Conservation (phyloP, 2,113 vertebrate genomes). For the Poecilia latipinna region DNA sequence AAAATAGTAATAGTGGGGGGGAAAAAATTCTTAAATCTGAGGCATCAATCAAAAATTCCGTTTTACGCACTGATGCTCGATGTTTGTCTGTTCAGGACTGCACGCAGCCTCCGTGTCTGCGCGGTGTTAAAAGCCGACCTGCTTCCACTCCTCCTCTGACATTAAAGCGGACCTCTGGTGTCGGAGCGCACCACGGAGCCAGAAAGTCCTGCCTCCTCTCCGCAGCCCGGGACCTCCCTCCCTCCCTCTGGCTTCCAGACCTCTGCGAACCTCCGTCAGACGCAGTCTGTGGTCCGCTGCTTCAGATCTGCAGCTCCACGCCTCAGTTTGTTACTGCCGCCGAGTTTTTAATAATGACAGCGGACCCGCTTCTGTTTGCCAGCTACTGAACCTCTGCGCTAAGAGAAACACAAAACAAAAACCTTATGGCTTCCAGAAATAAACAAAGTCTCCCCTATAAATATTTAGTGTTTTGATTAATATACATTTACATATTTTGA, state of each 20-base stretch:
- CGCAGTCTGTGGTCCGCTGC: conserved; percentile 12
- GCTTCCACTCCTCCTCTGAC: conserved; percentile 30
- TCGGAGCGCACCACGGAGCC: conserved; percentile 57
- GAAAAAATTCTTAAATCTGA: neutral
- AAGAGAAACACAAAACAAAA: too few relatives aligned
- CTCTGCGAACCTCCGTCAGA: conserved; percentile 34
- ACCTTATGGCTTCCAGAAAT: too few relatives aligned
- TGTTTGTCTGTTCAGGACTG: conserved; percentile 26
- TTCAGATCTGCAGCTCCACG: conserved; percentile 21
- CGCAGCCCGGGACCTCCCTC: conserved; percentile 61
- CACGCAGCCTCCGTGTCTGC: conserved; percentile 27
- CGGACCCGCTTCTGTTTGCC: conserved; percentile 14
- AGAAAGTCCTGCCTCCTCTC: conserved; percentile 70
- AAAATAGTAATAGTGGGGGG: neutral
- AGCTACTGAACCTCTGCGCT: conserved; percentile 18
- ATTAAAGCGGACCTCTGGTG: conserved; percentile 64
- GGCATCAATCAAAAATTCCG: conserved; percentile 22
- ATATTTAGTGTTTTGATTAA: too few relatives aligned
- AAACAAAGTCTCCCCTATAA: too few relatives aligned
- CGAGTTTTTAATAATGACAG: conserved; percentile 22
- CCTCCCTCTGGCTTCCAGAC: conserved; percentile 58
- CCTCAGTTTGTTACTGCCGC: neutral
- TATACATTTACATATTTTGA: too few relatives aligned
- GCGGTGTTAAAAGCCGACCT: conserved; percentile 20
- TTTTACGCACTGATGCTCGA: conserved; percentile 56